Evolutionary conservation across 2,888 invertebrate species (phyloP), one percentile per base, ranked within the genome.

Genomic region (Aleiodes alternator): DNA sequence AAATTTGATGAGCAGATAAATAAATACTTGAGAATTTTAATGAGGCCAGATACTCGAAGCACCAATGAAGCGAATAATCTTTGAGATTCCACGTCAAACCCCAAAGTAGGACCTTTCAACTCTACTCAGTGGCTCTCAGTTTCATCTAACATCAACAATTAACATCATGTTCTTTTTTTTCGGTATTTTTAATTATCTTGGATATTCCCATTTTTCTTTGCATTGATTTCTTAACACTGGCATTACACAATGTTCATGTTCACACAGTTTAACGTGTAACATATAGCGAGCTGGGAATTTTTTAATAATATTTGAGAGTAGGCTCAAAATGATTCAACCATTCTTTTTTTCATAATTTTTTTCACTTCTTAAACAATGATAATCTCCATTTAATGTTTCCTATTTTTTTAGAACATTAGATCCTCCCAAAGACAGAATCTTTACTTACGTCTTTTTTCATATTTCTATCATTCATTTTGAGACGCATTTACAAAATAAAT

Each of bases 61-160:
- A 69, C 59, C 55, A 70, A 69, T 64, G 66, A 57, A 75, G 72
- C 57, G 29, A 77, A 73, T 70, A 77, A 72, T 77, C 66, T 69
- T 71, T 64, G 72, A 79, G 73, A 72, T 75, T 73, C 57, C 31
- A 50, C 48, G 38, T 56, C 38, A 71, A 69, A 66, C 61, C 57
- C 69, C 55, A 57, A 43, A 66, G 71, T 11, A 73, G 56, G 64
- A 61, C 50, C 57, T 43, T 59, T 43, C 38, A n/a, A 51, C 59
- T 51, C 61, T 48, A 31, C 55, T 16, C 9, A 48, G 61, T 78
- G 76, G 76, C 74, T 74, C 76, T 80, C 78, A 77, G 77, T 80
- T 76, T 79, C 78, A 81, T 78, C 79, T 78, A 75, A 80, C 81
- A 82, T 80, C 80, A 83, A 82, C 82, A 82, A 83, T 83, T 79